Base-by-base conservation (phyloP, 2,888 invertebrate genomes). In the Callinectes sapidus region DNA sequence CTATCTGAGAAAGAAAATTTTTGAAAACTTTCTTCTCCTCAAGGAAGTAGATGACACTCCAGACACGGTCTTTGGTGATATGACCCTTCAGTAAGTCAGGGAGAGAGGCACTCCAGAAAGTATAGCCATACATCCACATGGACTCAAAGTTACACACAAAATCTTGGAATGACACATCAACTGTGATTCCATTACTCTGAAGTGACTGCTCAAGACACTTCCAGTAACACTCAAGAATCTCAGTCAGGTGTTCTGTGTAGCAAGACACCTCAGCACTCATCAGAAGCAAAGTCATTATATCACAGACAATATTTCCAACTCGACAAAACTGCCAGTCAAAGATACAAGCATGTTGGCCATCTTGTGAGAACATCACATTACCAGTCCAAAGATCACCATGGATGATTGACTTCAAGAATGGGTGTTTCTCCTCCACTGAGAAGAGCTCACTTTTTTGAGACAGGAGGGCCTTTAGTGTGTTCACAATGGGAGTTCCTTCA, bases 311-410 rank as follows among this genome's bases (percentile, higher is more conserved):
- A 61, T 92, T 94, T 28, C 87, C 92, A 42, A 93, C 35, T 14
- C 42, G 66, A 10, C 89, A 90, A 92, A 94, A 94, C 85, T 94
- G 94, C 94, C 94, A 94, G 71, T 94, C 94, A 77, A 93, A 35
- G 66, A 94, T 91, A 85, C 54, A 85, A 23, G 91, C 93, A 10
- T 54, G 18, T 28, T 89, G 54, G 14, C 88, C 87, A 61, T 92
- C 87, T 23, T 28, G 39, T 32, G 94, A 93, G 61, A 94, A 92
- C 92, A 94, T 90, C 28, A 93, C 61, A 66, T 94, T 93, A 10
- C 89, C 94, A 16, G 92, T 61, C 94, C 94, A 94, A 10, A 94
- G 87, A 48, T 94, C 94, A 0, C 94, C 93, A 89, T 94, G 94
- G 39, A 93, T 91, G 16, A 94, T 35, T 13, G 94, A 93, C 54